Evolutionary conservation across 2,113 vertebrate species (phyloP), one percentile per base, ranked within the genome.

Genomic region (Gymnogyps californianus): DNA sequence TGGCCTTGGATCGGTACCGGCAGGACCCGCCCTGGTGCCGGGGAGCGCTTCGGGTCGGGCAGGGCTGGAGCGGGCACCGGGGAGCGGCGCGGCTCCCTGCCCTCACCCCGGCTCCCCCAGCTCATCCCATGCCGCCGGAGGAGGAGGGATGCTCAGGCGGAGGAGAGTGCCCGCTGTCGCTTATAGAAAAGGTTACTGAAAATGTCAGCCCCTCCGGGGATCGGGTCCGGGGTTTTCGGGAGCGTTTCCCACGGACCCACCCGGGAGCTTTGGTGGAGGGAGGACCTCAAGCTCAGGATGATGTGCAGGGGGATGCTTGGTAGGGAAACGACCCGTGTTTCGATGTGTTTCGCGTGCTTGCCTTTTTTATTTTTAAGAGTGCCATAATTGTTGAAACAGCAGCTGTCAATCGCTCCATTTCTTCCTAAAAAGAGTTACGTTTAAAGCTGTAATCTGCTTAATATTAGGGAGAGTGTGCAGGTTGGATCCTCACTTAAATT

Each of bases 351-450:
- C 5, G 1, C 1, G 1, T 47, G 28, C 25, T 76, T 25, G 25
- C 14, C n/a, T 38, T 66, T 25, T 46, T 47, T 22, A 19, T 36
- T 75, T 58, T 40, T 12, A 42, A 42, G 36, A 54, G 47, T 11
- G 31, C 4, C 21, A 2, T 12, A 29, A n/a, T 3, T 42, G 38
- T 16, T 59, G 55, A 84, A 92, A 82, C 9, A 75, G 38, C 55
- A 66, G 26, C 16, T 54, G 16, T 34, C 22, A 9, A 19, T 55
- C 1, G 0, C 36, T 36, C 16, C 0, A 3, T 36, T 67, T 71
- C 26, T 44, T 84, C 59, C 32, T 49, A 44, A n/a, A 75, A 87
- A 66, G 31, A 88, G 16, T 26, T 67, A 7, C 4, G 7, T 36
- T 78, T 78, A 75, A 75, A 78, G 6, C 16, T 47, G 25, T 38